phyloP scores from a whole-genome alignment of 2,113 vertebrate species.

The Sardina pilchardus region DNA sequence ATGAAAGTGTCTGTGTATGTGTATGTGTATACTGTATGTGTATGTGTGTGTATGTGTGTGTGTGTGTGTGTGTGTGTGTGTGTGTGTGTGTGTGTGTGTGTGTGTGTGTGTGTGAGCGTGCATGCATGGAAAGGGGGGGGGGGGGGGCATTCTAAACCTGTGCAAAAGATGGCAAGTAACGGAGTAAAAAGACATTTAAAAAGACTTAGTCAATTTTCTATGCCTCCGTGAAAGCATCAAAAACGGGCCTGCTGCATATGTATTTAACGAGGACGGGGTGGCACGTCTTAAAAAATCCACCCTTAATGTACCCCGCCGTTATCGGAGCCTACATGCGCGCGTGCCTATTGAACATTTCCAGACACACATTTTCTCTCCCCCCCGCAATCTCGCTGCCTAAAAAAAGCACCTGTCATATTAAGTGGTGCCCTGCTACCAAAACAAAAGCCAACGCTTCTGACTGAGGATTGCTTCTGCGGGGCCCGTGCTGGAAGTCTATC shows the following conservation, averaged over 20 bases:
- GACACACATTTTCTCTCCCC: not conserved
- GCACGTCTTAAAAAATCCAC: not conserved
- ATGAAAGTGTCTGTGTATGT: not conserved
- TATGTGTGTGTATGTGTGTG: not conserved
- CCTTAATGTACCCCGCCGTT: not conserved
- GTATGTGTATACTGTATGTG: not conserved
- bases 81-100: slow-evolving; percentile 3
- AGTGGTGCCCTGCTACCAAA: slow-evolving; percentile 46
- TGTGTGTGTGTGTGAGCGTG: not conserved
- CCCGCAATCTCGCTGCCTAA: not conserved
- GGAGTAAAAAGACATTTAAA: not conserved
- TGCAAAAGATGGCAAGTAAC: not conserved
- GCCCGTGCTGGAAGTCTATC: slow-evolving; percentile 52
- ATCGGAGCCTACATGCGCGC: not conserved
- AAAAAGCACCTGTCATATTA: slow-evolving; percentile 48
- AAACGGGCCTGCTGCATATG: not conserved
- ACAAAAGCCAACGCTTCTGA: slow-evolving; percentile 54
- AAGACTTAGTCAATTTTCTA: slow-evolving; percentile 6
- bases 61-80: too few relatives aligned
- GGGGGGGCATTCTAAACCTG: not conserved
- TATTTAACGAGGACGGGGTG: slow-evolving; percentile 2
- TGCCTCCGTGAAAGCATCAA: not conserved
- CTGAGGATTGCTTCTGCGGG: slow-evolving; percentile 51
- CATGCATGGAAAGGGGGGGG: not conserved
- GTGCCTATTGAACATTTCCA: not conserved